These are phyloP conservation scores for Lottia scabra DNA, from an alignment of 2,888 invertebrate species.

Conservation along the genomic window DNA sequence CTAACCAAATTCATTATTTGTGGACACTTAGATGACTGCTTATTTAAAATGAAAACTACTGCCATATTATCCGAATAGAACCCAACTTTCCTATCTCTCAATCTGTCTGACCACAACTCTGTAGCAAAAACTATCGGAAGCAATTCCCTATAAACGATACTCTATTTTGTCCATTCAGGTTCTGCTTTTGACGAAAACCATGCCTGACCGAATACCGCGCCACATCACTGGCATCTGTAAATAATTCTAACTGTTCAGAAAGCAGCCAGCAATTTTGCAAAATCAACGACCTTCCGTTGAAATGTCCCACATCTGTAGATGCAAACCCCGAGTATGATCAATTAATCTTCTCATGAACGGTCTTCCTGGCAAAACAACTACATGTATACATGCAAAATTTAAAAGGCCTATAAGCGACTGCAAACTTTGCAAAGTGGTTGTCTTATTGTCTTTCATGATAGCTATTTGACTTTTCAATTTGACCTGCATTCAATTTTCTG, in stretches of 20 bases:
- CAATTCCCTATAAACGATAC: background rate
- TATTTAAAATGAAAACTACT: conserved; percentile 2
- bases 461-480: background rate
- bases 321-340: too few relatives aligned
- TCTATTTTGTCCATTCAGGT: background rate
- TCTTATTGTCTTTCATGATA: background rate
- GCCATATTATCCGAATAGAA: conserved; percentile 8
- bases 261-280: too few relatives aligned
- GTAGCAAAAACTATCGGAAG: too few relatives aligned
- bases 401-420: background rate
- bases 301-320: too few relatives aligned
- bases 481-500: too few relatives aligned
- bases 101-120: background rate
- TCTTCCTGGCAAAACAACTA: background rate
- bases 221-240: too few relatives aligned
- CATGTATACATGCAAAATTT: background rate
- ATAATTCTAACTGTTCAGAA: too few relatives aligned
- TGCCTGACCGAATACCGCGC: too few relatives aligned
- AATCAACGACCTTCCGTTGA: too few relatives aligned
- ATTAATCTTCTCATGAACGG: too few relatives aligned
- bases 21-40: conserved; percentile 4
- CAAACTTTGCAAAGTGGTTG: background rate
- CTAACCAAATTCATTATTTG: background rate
- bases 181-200: too few relatives aligned
- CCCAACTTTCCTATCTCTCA: background rate